Evolutionary conservation across 2,113 vertebrate species (phyloP), one percentile per base, ranked within the genome.

Genomic region (Rallus limicola): DNA sequence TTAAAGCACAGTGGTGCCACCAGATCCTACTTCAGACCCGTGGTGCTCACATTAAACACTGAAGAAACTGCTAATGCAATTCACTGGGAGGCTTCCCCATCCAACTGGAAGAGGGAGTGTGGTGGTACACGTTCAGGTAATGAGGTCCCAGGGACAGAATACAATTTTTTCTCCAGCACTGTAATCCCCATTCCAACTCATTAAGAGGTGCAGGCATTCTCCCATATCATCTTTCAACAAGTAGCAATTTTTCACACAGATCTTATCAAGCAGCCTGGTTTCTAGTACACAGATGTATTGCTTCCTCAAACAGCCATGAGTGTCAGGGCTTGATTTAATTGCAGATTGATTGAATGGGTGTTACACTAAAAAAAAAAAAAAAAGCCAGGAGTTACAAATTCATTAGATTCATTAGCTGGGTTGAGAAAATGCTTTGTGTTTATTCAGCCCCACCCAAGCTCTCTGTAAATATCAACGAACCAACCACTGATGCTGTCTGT

Each of bases 271-370:
- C 67, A 79, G 40, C 25, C 59, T 67, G 64, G 28, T 56, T 74
- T 92, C 55, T 53, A 85, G 55, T 74, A 76, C 48, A 65, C 26
- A 85, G 78, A 84, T 76, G 21, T 52, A 31, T 82, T 79, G 53
- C 81, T 92, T 88, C 53, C 65, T 91, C 81, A 71, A 82, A 48
- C 38, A 91, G 48, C 65, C 65, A 3, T 38, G 64, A 89, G 53
- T 82, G 87, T 79, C 87, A 82, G 59, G 70, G 34, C 34, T 87
- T 36, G 67, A 95, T 87, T 85, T 92, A 95, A 95, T 82, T 95
- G 74, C 70, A 80, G 93, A 87, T 76, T 85, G 95, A 92, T 82
- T 96, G 72, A 93, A 56, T 44, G 23, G 33, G 48, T 72, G 62
- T 48, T 76, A n/a, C 34, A 64, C 67, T 24, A 17, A 59, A 86